These are phyloP conservation scores for Agapornis roseicollis DNA, from an alignment of 2,113 vertebrate species.

Conservation along the genomic window DNA sequence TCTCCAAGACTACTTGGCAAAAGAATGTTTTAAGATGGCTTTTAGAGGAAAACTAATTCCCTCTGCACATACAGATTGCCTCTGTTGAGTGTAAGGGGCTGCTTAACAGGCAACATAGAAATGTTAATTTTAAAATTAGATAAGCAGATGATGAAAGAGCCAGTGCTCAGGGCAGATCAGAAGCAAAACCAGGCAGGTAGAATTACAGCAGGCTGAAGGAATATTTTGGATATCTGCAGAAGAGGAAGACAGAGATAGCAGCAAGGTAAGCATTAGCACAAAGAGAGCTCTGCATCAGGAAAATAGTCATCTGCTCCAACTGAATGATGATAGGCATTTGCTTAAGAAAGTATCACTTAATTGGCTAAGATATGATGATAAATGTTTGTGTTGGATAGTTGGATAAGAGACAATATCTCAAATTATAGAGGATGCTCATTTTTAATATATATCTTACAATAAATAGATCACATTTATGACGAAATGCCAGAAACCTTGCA, in stretches of 20 bases:
- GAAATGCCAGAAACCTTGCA: neutral
- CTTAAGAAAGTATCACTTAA: neutral
- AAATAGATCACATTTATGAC: neutral
- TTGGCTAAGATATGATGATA: neutral
- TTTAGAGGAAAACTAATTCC: neutral
- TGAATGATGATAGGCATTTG: neutral
- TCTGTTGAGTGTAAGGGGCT: neutral
- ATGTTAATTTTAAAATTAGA: neutral
- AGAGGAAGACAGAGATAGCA: neutral
- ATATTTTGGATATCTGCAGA: neutral
- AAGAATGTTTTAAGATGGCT: neutral
- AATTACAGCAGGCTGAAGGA: neutral
- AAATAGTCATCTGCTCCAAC: neutral
- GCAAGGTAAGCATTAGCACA: neutral
- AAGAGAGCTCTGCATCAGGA: neutral
- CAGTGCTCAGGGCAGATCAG: neutral
- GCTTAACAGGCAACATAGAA: neutral
- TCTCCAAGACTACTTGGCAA: neutral
- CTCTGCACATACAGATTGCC: neutral
- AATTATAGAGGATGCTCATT: neutral
- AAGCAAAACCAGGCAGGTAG: neutral
- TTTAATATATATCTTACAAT: neutral
- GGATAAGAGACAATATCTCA: neutral
- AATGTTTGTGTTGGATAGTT: neutral
- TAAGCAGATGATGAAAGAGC: neutral